Base-by-base conservation (phyloP, 2,888 invertebrate genomes). In the Drosophila conformis region DNA sequence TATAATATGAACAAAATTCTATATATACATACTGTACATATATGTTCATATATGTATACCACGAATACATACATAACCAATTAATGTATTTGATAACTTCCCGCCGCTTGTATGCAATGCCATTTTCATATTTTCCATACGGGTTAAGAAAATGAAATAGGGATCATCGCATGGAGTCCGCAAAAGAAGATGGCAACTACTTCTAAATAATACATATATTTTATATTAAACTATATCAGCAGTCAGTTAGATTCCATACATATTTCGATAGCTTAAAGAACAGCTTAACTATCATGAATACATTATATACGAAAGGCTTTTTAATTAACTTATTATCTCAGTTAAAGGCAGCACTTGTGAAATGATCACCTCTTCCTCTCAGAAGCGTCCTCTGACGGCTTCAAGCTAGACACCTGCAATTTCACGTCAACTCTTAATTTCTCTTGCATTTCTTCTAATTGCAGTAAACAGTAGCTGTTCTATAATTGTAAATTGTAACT, bases 401-500 rank as follows among this genome's bases (percentile, higher is more conserved):
- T 25, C 4, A 25, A 46, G 46, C 46, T 25, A 8, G 11, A 10
- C 25, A 10, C 25, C 18, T 36, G 11, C 18, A 27, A n/a, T 27
- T n/a, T 31, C 18, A 31, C 2, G 10, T 15, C 15, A 57, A 29
- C 13, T 42, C 10, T 42, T 15, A 0, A 46, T 15, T 15, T 25
- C 2, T 46, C 21, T 46, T 56, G 13, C 13, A 56, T 38, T 29
- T 57, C 31, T 57, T 66, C 4, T 72, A 49, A 48, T 78, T 73
- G 51, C 80, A 79, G 76, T 70, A 63, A 67, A 63, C 67, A 74
- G 69, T 68, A 69, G 66, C 71, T 78, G 75, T 57, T 82, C 58
- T 75, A 61, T 76, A 76, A 71, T 58, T 79, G 78, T 76, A 82
- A 78, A 75, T 70, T 78, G 75, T 82, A 88, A 61, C 66, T 77